These are phyloP conservation scores for Idris sp. DNA, from an alignment of 1,140 invertebrate genomes.

Conservation along the genomic window DNA sequence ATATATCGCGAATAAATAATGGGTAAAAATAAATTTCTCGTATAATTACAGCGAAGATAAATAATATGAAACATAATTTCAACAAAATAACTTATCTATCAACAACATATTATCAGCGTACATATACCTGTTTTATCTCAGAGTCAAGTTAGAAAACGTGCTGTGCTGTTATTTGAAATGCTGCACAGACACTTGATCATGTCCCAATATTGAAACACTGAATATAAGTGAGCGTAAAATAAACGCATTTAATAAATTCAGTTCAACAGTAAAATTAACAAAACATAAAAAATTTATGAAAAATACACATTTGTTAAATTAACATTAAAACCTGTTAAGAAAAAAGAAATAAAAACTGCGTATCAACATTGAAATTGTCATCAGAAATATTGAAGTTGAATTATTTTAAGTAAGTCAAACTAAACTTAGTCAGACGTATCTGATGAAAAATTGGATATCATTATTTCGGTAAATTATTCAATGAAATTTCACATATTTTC, in stretches of 20 bases:
- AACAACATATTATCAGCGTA: not conserved
- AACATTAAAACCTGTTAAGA: too few species aligned
- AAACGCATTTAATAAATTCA: conserved; percentile 6
- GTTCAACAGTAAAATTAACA: conserved; percentile 4
- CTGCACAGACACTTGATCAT: conserved; percentile 15
- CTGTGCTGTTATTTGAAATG: conserved; percentile 15
- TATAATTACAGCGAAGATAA: not conserved
- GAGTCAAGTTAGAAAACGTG: conserved; percentile 14
- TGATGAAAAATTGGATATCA: too few species aligned
- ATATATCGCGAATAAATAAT: too few species aligned
- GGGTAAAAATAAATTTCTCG: too few species aligned
- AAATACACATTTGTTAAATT: too few species aligned
- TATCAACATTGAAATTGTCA: too few species aligned
- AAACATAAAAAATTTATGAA: not conserved
- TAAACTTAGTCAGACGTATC: too few species aligned
- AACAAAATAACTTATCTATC: conserved; percentile 6
- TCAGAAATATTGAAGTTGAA: too few species aligned
- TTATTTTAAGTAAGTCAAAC: too few species aligned
- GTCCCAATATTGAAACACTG: conserved; percentile 15
- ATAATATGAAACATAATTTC: not conserved
- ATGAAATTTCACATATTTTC: too few species aligned
- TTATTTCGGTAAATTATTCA: too few species aligned
- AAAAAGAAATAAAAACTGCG: too few species aligned
- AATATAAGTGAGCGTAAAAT: conserved; percentile 1
- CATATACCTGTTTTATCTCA: conserved; percentile 5